Evolutionary conservation across 2,888 invertebrate species (phyloP).

Genomic region (Unio delphinus): DNA sequence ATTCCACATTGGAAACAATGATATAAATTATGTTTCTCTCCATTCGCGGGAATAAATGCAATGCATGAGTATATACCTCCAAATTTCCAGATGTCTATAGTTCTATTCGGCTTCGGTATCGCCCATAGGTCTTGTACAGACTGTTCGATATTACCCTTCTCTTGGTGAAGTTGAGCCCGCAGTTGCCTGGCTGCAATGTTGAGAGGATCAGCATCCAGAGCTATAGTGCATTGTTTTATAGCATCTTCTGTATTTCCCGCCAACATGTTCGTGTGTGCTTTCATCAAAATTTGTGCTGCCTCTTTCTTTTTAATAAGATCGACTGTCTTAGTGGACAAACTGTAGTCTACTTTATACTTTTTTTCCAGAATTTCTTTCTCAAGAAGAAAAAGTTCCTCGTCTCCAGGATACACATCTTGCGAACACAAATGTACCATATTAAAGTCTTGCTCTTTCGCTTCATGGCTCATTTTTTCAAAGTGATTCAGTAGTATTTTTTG

Average conservation of each 20-base stretch:
- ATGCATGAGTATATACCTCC: constrained; percentile 46
- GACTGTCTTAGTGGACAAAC: constrained; percentile 5
- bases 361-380: constrained; percentile 54
- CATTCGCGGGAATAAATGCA: too few relatives aligned
- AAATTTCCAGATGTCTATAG: constrained; percentile 57
- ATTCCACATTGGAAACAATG: too few relatives aligned
- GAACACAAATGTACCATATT: constrained; percentile 55
- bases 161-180: constrained; percentile 46
- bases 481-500: constrained; percentile 51
- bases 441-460: constrained; percentile 41
- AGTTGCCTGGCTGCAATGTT: constrained; percentile 46
- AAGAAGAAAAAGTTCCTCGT: constrained; percentile 47
- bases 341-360: constrained; percentile 46
- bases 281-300: constrained; percentile 44
- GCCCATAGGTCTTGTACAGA: constrained; percentile 51
- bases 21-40: too few relatives aligned
- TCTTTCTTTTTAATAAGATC: constrained; percentile 25
- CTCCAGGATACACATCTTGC: constrained; percentile 61
- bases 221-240: constrained; percentile 30
- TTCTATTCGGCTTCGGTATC: constrained; percentile 52
- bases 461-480: constrained; percentile 22
- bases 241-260: constrained; percentile 34
- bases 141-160: constrained; percentile 31
- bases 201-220: constrained; percentile 34
- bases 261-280: constrained; percentile 37